Evolutionary conservation across 2,888 invertebrate genomes (phyloP), one percentile per base, ranked within the genome.

Genomic region (Sesia bembeciformis): DNA sequence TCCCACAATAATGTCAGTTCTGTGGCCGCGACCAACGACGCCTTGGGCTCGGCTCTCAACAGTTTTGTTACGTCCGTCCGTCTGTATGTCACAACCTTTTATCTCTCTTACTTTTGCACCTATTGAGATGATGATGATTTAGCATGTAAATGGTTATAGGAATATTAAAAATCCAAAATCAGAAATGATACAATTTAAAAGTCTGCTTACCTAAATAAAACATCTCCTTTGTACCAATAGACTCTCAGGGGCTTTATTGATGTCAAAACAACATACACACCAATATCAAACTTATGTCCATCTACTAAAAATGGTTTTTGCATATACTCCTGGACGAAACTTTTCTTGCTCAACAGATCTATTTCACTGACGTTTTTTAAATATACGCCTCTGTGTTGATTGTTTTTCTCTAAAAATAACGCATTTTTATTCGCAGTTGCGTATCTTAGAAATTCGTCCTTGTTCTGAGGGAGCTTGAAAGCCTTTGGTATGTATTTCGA

Each of bases 221-320:
- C 94, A 72, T 99, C 98, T 3, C 95, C 96, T 73, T 94, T 94
- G 72, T 97, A 96, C 68, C 95, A 94, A 74, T 98, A 99, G 2
- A 95, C 93, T 62, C 98, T 90, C 39, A 99, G 82, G 0, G 99
- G 99, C 80, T 97, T 92, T 2, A 98, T 91, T 0, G 97, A 98
- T 0, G 98, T 98, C 38, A 99, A 85, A 0, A 95, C 94, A 0
- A 96, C 96, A 75, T 99, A 99, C 56, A 99, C 93, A 5, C 99
- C 98, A 77, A 99, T 96, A 83, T 99, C 99, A 82, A 99, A 99
- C 87, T 98, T 98, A 78, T 96, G 93, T 1, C 97, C 97, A 77
- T 97, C 97, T 3, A 99, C 94, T 23, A 99, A 88, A 65, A 95
- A 93, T 4, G 98, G 98, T 60, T 93, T 94, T 63, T 94, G 93